Evolutionary conservation across 2,113 vertebrate species (phyloP), one percentile per base, ranked within the genome.

Genomic region (Ceratotherium simum): DNA sequence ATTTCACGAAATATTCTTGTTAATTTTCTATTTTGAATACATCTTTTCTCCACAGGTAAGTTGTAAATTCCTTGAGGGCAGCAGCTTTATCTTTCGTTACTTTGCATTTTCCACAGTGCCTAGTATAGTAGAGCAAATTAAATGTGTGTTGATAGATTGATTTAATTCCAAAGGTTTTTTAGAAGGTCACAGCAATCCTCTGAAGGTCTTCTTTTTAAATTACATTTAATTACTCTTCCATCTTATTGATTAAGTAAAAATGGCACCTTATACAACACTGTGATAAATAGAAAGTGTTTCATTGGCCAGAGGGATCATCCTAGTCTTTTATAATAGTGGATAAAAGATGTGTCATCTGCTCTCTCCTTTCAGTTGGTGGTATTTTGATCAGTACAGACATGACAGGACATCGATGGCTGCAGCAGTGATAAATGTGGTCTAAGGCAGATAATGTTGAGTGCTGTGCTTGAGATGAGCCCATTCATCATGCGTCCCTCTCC

Each of bases 131-230:
- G 75, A 86, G 33, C 27, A 92, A 90, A 96, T 84, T 25, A 58
- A 84, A 48, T 39, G 82, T 78, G 94, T 92, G n/a, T 46, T 87
- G 54, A 60, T 89, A 80, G 64, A 64, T 46, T 94, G 91, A 90
- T 85, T 98, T 94, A 90, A 80, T 94, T 86, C 27, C 58, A 42
- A 92, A 73, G 2, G 25, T 31, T 21, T 92, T 90, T 97, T 75
- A 96, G 64, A 90, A 72, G 46, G 23, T 36, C 42, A 83, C 8
- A 79, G n/a, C 51, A 90, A 42, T 56, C 17, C 21, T 92, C 42
- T 70, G 21, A 94, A 46, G 9, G 48, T 36, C n/a, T 78, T 78
- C 18, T 36, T 90, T 95, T 42, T 5, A 73, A 92, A 17, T 64
- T 67, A 13, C 51, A 25, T 78, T 73, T 94, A 79, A 92, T 79